These are phyloP conservation scores for Cyphomyrmex costatus DNA, from an alignment of 1,140 invertebrate species.

Conservation along the genomic window DNA sequence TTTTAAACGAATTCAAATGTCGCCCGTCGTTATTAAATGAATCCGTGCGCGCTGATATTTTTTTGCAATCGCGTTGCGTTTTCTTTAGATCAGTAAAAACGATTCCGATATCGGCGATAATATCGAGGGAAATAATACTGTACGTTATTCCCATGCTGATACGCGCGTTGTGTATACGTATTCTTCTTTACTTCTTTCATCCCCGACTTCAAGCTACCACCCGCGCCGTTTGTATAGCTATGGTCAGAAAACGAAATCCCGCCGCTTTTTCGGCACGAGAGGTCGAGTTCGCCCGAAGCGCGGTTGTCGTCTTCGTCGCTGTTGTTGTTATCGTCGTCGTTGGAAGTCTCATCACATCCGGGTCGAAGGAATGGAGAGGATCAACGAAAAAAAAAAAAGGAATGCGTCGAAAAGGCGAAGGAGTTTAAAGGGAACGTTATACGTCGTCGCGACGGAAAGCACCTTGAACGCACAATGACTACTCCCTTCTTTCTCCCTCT, in stretches of 20 bases:
- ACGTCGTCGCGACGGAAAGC: conserved; percentile 52
- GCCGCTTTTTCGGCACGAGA: conserved; percentile 39
- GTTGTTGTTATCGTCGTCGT: conserved; percentile 34
- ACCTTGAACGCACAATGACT: conserved; percentile 38
- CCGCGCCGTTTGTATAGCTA: background rate
- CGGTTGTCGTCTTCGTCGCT: background rate
- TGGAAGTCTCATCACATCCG: conserved; percentile 62
- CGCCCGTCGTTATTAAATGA: background rate
- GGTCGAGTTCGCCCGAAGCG: conserved; percentile 43
- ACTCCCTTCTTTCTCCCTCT: background rate
- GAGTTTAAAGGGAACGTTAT: conserved; percentile 44
- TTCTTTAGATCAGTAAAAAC: background rate
- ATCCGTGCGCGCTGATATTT: background rate
- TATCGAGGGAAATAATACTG: background rate
- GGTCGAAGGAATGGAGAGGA: conserved; percentile 35
- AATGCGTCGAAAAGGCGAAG: background rate
- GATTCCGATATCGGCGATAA: background rate
- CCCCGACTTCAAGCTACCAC: background rate
- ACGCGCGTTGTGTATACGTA: background rate
- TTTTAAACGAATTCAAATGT: background rate
- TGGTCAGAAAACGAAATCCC: conserved; percentile 46
- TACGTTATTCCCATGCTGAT: background rate
- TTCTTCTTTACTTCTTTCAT: conserved; percentile 2
- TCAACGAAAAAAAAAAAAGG: conserved; percentile 25
- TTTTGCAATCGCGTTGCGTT: background rate